phyloP scores from a whole-genome alignment of 1,140 invertebrate species.

The Polyergus mexicanus region DNA sequence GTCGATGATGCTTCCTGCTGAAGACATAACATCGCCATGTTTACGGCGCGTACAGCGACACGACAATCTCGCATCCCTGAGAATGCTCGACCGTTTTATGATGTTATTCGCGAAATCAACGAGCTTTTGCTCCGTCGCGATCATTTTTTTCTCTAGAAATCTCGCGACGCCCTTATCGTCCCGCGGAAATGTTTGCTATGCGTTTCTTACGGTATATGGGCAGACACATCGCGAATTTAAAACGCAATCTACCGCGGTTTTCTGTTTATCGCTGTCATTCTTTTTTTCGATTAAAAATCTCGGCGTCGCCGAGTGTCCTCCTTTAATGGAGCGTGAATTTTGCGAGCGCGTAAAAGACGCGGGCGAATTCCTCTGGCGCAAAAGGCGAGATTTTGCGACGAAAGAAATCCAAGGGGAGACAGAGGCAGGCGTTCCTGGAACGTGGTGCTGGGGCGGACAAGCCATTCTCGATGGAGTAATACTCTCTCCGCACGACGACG shows the following conservation, averaged over 20 bases:
- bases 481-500: conserved; percentile 66
- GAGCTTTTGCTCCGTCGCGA: not conserved
- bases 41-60: conserved; percentile 61
- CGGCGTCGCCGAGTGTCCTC: not conserved
- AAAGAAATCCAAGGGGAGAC: conserved; percentile 48
- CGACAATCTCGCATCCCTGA: conserved; percentile 60
- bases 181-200: not conserved
- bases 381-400: conserved; percentile 44
- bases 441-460: conserved; percentile 55
- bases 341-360: not conserved
- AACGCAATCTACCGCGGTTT: not conserved
- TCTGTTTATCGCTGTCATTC: not conserved
- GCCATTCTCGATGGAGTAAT: conserved; percentile 67
- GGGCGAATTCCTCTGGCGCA: conserved; percentile 7
- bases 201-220: too few species aligned
- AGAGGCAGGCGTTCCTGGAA: conserved; percentile 64
- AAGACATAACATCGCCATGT: conserved; percentile 71
- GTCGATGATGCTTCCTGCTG: conserved; percentile 63
- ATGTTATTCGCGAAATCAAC: conserved; percentile 12
- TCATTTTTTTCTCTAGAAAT: not conserved
- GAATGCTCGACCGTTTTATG: conserved; percentile 1
- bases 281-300: not conserved
- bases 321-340: conserved; percentile 1
- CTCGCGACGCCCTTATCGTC: conserved; percentile 1
- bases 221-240: not conserved